phyloP scores from a whole-genome alignment of 2,113 vertebrate genomes.

The Ctenodactylus gundi region DNA sequence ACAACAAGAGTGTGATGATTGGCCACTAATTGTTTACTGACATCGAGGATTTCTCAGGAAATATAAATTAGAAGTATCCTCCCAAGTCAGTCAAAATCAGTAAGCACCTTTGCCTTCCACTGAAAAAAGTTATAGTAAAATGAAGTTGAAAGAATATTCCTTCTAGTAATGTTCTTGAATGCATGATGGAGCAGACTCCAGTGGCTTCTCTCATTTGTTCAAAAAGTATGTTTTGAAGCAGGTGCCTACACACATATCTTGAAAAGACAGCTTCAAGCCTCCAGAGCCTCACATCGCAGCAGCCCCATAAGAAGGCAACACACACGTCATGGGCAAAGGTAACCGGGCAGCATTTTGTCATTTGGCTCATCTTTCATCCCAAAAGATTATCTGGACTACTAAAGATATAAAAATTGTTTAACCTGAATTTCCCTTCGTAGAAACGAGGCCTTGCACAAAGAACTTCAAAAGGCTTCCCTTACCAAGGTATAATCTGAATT shows the following conservation, averaged over 20 bases:
- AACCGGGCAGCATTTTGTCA: not conserved
- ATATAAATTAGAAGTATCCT: conserved; percentile 61
- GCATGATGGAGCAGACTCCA: not conserved
- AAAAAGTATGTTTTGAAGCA: not conserved
- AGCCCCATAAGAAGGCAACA: not conserved
- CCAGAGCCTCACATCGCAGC: not conserved
- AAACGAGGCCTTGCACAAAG: not conserved
- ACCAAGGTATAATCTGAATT: not conserved
- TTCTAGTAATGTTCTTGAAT: not conserved
- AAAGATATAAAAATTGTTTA: not conserved
- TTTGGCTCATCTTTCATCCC: not conserved
- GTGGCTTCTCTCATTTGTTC: not conserved
- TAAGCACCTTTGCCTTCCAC: not conserved
- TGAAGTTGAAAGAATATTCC: not conserved
- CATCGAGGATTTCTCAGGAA: too few relatives aligned
- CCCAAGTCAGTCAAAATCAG: conserved; percentile 51
- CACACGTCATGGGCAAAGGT: fast-evolving
- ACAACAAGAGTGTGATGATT: too few relatives aligned
- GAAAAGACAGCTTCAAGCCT: not conserved
- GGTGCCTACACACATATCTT: not conserved
- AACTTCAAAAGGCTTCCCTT: conserved; percentile 21
- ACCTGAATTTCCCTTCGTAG: not conserved
- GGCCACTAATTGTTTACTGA: too few relatives aligned
- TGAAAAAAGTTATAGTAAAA: conserved; percentile 15
- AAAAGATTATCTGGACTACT: not conserved